phyloP scores from a whole-genome alignment of 2,888 invertebrate genomes.

The Drosophila ezoana region DNA sequence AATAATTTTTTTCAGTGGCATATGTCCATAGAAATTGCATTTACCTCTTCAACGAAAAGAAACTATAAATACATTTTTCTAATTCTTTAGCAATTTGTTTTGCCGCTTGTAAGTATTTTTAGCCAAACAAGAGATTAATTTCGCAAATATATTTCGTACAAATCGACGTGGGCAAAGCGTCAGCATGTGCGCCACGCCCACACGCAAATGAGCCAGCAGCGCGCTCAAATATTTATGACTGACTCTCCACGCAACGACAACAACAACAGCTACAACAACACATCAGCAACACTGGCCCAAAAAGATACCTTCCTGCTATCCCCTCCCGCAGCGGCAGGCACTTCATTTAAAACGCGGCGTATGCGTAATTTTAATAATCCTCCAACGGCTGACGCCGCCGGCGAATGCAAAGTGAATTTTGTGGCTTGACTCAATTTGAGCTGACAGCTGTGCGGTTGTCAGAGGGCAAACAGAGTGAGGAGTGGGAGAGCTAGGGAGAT shows the following conservation, averaged over 20 bases:
- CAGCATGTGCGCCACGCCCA: constrained; percentile 42
- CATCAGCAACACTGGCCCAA: constrained; percentile 2
- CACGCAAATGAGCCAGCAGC: constrained; percentile 32
- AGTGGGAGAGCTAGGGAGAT: neutral
- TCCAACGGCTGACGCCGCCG: constrained; percentile 63
- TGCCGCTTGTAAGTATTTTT: constrained; percentile 34
- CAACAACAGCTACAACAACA: constrained; percentile 1
- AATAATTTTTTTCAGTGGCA: too few species aligned
- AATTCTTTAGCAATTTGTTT: constrained; percentile 14
- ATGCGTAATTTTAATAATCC: constrained; percentile 80
- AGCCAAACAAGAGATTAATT: constrained; percentile 46
- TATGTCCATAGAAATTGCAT: neutral
- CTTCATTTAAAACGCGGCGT: constrained; percentile 79
- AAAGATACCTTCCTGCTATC: neutral
- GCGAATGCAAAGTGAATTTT: constrained; percentile 76
- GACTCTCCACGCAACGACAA: constrained; percentile 1
- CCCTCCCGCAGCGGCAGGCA: constrained; percentile 22
- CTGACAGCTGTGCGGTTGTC: constrained; percentile 68
- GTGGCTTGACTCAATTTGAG: constrained; percentile 76
- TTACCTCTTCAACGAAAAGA: constrained; percentile 5
- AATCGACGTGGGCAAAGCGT: constrained; percentile 28
- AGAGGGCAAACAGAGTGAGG: neutral
- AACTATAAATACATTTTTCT: neutral
- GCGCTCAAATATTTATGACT: constrained; percentile 45
- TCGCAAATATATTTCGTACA: constrained; percentile 39